Base-by-base conservation (phyloP, 2,888 invertebrate species). In the Notodonta ziczac region DNA sequence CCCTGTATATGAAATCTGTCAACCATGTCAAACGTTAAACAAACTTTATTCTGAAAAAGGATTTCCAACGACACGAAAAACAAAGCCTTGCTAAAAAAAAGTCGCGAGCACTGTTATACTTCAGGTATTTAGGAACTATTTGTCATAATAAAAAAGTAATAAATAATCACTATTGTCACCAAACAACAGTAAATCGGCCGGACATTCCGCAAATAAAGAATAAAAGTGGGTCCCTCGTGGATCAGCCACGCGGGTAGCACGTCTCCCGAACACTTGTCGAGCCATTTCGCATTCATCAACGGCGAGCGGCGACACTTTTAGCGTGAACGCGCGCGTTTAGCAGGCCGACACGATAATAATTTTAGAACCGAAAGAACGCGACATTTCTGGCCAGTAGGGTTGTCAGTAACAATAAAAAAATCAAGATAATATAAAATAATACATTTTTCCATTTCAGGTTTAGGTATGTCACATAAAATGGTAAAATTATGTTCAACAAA, bases 301-400 rank as follows among this genome's bases (percentile, higher is more conserved):
- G 73, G 82, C 83, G 75, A 78, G 78, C 73, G 80, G 74, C 74
- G 88, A 89, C 89, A 86, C 72, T 83, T 87, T 86, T 82, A 88
- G 87, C 83, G 80, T 66, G 73, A 69, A 80, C 72, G 77, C 79
- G 73, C 79, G 76, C 76, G 78, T 81, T 81, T 80, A 80, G 79
- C 61, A 63, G 66, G 75, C 73, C 80, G 79, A 77, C 82, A 76
- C 78, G 80, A 72, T 69, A 75, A 73, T 75, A 77, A 78, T 78
- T 78, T 77, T 77, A 72, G 79, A 77, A 70, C 60, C 69, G 70
- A 63, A 65, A 67, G 71, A 70, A 69, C 73, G 39, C 57, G 64
- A 44, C 61, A 57, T 54, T 73, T 57, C 56, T 70, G 39, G 63
- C 57, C 62, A 62, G 65, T 67, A 69, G 65, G 56, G 52, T 42